A percentile compares a stretch with the other conserved stretches of the same genome.
phyloP scores from a whole-genome alignment of 2,797 vertebrate species.

The Artibeus jamaicensis region DNA sequence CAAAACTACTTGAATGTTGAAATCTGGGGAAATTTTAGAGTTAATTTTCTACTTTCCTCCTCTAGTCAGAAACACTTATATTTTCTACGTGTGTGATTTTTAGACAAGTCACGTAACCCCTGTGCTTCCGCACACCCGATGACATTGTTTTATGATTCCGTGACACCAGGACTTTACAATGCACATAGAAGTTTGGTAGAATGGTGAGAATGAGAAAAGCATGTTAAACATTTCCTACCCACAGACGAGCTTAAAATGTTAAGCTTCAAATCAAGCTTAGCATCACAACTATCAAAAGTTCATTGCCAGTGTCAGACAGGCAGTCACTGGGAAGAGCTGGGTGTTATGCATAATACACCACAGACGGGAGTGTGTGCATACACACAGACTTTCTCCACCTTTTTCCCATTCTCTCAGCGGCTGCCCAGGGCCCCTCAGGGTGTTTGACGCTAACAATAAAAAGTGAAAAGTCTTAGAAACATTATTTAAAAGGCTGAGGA shows the following conservation, averaged over 20 bases:
- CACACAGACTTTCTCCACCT: neutral
- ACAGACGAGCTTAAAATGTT: neutral
- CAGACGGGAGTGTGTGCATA: neutral
- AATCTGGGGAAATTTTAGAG: neutral
- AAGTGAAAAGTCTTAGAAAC: neutral
- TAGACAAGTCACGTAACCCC: neutral
- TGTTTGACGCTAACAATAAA: neutral
- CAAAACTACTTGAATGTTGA: neutral
- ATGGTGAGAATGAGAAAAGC: neutral
- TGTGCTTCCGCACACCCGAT: neutral
- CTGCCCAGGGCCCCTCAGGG: neutral
- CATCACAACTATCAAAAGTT: neutral
- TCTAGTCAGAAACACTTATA: neutral
- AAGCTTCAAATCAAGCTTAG: neutral
- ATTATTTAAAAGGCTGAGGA: neutral
- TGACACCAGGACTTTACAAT: neutral
- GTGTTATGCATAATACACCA: neutral
- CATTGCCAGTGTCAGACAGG: neutral
- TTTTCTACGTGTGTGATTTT: neutral
- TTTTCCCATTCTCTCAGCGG: neutral
- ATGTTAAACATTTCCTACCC: neutral
- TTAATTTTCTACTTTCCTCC: slow-evolving; percentile 3
- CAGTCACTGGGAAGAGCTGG: neutral
- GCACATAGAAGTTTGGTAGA: neutral
- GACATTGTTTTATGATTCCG: neutral